A percentile compares a stretch with the other conserved stretches of the same genome.
phyloP scores from a whole-genome alignment of 2,113 vertebrate species.

The Nesogale talazaci region DNA sequence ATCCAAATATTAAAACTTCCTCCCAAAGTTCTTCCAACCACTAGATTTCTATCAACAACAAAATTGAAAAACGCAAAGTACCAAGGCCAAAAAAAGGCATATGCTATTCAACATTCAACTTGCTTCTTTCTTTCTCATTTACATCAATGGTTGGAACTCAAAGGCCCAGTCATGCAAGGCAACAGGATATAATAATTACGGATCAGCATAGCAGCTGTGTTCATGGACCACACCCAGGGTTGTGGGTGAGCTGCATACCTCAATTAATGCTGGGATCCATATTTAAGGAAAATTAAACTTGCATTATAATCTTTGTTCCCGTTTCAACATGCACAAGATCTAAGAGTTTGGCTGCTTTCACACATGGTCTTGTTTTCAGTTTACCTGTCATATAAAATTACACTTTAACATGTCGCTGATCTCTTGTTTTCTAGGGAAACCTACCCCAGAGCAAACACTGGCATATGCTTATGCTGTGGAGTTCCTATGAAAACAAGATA shows the following conservation, averaged over 20 bases:
- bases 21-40: slow-evolving; percentile 35
- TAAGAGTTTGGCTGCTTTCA: slow-evolving; percentile 49
- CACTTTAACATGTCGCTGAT: not conserved
- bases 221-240: slow-evolving; percentile 52
- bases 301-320: slow-evolving; percentile 48
- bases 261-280: slow-evolving; percentile 56
- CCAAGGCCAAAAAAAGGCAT: not conserved
- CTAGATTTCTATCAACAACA: slow-evolving; percentile 19
- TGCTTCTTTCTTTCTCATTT: slow-evolving; percentile 41
- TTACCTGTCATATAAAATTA: slow-evolving; percentile 55
- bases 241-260: slow-evolving; percentile 47
- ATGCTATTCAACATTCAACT: not conserved
- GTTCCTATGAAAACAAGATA: slow-evolving; percentile 62
- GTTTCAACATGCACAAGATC: slow-evolving; percentile 23
- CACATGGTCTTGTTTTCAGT: slow-evolving; percentile 18
- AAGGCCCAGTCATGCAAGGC: not conserved
- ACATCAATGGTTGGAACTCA: slow-evolving; percentile 34
- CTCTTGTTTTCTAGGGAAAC: slow-evolving; percentile 39
- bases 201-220: slow-evolving; percentile 60
- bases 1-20: slow-evolving; percentile 19
- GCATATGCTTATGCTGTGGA: slow-evolving; percentile 24
- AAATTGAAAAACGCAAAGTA: not conserved
- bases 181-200: slow-evolving; percentile 65
- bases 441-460: not conserved
- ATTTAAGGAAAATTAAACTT: slow-evolving; percentile 53